Evolutionary conservation across 2,113 vertebrate species (phyloP), one percentile per base, ranked within the genome.

Genomic region (Numida meleagris): DNA sequence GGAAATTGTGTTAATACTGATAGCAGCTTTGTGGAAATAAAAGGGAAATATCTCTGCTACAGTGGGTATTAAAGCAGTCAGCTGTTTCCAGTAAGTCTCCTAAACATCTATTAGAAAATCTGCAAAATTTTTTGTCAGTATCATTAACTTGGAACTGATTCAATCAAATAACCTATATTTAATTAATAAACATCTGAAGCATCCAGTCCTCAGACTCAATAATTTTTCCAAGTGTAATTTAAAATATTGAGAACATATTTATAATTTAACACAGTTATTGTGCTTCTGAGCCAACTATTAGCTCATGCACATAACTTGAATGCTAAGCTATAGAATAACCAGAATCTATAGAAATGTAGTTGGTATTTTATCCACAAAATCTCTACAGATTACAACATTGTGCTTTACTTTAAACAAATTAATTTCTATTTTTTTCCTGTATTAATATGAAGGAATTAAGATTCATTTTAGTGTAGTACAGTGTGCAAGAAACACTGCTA

Each of bases 251-350:
- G 61, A 96, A 91, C 63, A 79, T 65, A 29, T 27, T 68, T 53
- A 67, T 90, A 94, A 95, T 88, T 89, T 48, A 93, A 93, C 77
- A 61, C 40, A 78, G 46, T 68, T 84, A 81, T 15, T 74, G 36
- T 76, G 29, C 63, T 87, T 93, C 55, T 88, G 17, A 80, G 88
- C 88, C 95, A 96, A 88, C 12, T 68, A 86, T 96, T 97, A 89
- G 14, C n/a, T 97, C 90, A 91, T 91, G 31, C 24, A 21, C 61
- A 67, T 29, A 74, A 62, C 34, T 74, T 63, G 77, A 87, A 86
- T 31, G 7, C 9, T 68, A 88, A 27, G 1, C 59, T 90, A 71
- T 48, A 81, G 72, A 93, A 85, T 40, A 91, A 86, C 6, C 12
- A 21, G 34, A 82, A 74, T 58, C 59, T 71, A 58, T 6, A 57